These are phyloP conservation scores for Onychomys arenicola DNA, from an alignment of 2,797 vertebrate species.

Conservation along the genomic window DNA sequence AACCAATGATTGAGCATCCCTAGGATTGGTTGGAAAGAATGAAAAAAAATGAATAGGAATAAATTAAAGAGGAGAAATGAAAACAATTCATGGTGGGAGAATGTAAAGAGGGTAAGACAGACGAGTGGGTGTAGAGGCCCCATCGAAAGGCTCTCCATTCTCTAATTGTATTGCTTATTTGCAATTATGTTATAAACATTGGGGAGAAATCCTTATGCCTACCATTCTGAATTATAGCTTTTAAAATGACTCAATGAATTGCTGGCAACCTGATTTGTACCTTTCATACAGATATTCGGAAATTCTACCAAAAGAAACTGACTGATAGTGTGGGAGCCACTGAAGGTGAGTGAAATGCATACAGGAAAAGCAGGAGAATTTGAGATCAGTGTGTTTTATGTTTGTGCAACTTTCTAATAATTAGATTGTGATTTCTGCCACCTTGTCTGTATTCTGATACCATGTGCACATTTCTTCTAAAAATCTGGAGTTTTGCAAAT, in stretches of 20 bases:
- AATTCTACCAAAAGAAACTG: neutral
- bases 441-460: neutral
- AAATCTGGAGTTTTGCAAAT: neutral
- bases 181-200: neutral
- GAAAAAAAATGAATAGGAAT: neutral
- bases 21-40: neutral
- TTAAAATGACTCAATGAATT: neutral
- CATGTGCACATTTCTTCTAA: neutral
- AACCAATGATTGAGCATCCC: neutral
- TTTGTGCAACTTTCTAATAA: neutral
- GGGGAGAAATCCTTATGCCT: neutral
- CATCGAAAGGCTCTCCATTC: neutral
- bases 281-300: neutral
- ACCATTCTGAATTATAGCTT: neutral
- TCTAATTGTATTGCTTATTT: neutral
- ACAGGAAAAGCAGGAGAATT: neutral
- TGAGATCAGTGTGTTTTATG: neutral
- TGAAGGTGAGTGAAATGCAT: neutral
- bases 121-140: neutral
- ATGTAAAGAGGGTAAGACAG: neutral
- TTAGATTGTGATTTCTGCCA: neutral
- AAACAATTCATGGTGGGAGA: neutral
- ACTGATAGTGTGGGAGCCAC: neutral
- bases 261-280: neutral
- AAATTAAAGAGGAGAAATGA: neutral